A percentile compares a stretch with the other conserved stretches of the same genome.
phyloP scores from a whole-genome alignment of 2,797 vertebrate genomes.

The Chrysocyon brachyurus region DNA sequence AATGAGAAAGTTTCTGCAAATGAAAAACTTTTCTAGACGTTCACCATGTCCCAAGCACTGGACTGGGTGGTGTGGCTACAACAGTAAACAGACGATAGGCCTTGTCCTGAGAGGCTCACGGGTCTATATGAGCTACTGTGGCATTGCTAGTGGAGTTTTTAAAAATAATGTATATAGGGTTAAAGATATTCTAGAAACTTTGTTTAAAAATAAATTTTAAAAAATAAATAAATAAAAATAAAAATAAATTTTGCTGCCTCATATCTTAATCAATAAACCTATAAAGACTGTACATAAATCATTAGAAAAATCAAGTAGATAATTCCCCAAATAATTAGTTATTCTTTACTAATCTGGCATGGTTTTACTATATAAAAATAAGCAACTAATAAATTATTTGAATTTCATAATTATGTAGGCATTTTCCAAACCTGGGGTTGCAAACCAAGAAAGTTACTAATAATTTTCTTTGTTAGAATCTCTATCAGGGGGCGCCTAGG shows the following conservation, averaged over 20 bases:
- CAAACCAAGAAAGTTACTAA: not conserved
- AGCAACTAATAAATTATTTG: not conserved
- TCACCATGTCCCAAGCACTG: not conserved
- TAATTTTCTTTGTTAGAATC: not conserved
- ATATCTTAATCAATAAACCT: not conserved
- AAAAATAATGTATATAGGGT: not conserved
- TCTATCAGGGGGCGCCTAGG: not conserved
- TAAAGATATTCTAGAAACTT: not conserved
- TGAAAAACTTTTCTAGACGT: not conserved
- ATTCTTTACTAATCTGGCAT: not conserved
- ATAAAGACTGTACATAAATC: not conserved
- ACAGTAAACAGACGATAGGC: too few relatives aligned
- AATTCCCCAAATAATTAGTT: not conserved
- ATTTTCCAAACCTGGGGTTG: constrained; percentile 27
- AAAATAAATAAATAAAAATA: not conserved
- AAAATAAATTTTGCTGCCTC: not conserved
- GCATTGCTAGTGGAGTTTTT: not conserved
- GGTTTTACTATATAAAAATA: constrained; percentile 9
- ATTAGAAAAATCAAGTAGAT: not conserved
- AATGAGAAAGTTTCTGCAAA: too few relatives aligned
- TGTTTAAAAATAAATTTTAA: not conserved
- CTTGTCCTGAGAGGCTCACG: not conserved
- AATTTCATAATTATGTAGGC: not conserved
- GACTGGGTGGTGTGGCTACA: not conserved
- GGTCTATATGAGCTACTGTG: not conserved